Base-by-base conservation (phyloP, 1,140 invertebrate genomes). In the Epicauta chinensis region DNA sequence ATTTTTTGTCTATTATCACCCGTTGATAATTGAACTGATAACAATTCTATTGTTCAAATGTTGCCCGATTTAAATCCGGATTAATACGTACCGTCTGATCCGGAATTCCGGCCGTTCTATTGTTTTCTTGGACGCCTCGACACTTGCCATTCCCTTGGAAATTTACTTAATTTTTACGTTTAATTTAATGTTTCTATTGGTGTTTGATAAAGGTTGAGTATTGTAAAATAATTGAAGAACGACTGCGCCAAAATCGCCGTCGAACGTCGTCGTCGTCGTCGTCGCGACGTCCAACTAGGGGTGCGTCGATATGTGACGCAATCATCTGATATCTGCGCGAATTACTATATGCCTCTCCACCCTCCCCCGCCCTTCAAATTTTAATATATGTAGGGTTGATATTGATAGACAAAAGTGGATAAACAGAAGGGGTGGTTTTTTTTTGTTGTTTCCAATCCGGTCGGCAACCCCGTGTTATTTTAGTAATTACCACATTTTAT, bases 251-350 rank as follows among this genome's bases (percentile, higher is more conserved):
- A 23, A 23, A 23, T 23, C 34, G 38, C 34, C 35, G 34, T 31
- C 32, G 44, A 46, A n/a, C 34, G 36, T 34, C 45, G 45, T 34
- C 45, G 45, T 38, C 9, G 45, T 47, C 11, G 34, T 38, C 45
- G 45, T 47, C 45, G 45, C 45, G 45, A 47, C 45, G 45, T 37
- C 12, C 38, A 47, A 37, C 9, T 23, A 16, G 35, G 45, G 45
- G 45, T 47, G 45, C 45, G 45, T 37, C 45, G 45, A 47, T 47
- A 38, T 47, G 45, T 47, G 45, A 47, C 45, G 45, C 37, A 47
- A 47, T 34, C 34, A 47, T 34, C 36, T 47, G 45, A 47, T 47
- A 47, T 47, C 45, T 47, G 45, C 45, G 45, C 45, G 45, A 47
- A 47, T 47, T 47, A 23, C 45, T 47, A 47, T 47, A 23, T n/a